Evolutionary conservation across 1,140 invertebrate genomes (phyloP).

Genomic region (Caenorhabditis briggsae): DNA sequence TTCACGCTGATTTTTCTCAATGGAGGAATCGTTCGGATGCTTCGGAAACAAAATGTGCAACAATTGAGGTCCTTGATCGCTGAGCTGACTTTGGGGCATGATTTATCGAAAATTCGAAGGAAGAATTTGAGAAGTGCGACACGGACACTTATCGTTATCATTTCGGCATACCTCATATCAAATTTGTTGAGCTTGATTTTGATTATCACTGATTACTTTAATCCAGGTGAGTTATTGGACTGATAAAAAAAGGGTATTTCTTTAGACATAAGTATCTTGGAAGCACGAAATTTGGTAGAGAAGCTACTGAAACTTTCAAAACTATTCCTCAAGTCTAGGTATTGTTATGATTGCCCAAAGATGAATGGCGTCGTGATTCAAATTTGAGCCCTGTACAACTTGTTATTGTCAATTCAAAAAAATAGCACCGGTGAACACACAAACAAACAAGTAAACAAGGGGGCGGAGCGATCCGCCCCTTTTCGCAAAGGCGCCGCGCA

Average conservation of each 20-base stretch:
- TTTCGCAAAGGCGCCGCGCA: too few relatives aligned
- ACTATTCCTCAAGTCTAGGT: too few relatives aligned
- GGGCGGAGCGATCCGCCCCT: too few relatives aligned
- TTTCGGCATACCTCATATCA: constrained; percentile 74
- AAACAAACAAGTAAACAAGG: too few relatives aligned
- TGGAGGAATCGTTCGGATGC: constrained; percentile 76
- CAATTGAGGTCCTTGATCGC: constrained; percentile 75
- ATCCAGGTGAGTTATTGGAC: constrained; percentile 67
- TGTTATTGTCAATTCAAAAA: too few relatives aligned
- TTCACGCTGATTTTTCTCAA: constrained; percentile 76
- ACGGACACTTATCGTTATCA: constrained; percentile 75
- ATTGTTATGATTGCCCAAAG: too few relatives aligned
- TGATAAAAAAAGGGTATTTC: too few relatives aligned
- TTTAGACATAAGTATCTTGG: not conserved
- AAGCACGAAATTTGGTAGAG: too few relatives aligned
- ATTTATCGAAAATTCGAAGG: constrained; percentile 73
- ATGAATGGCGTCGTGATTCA: not conserved
- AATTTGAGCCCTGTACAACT: too few relatives aligned
- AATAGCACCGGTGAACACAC: too few relatives aligned
- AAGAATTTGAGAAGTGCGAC: constrained; percentile 72
- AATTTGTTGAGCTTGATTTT: constrained; percentile 74
- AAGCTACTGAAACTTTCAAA: too few relatives aligned
- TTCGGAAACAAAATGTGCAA: constrained; percentile 75
- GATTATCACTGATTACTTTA: constrained; percentile 72
- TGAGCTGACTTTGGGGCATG: constrained; percentile 74